Evolutionary conservation across 2,797 vertebrate genomes (phyloP).

Genomic region (Mus caroli): DNA sequence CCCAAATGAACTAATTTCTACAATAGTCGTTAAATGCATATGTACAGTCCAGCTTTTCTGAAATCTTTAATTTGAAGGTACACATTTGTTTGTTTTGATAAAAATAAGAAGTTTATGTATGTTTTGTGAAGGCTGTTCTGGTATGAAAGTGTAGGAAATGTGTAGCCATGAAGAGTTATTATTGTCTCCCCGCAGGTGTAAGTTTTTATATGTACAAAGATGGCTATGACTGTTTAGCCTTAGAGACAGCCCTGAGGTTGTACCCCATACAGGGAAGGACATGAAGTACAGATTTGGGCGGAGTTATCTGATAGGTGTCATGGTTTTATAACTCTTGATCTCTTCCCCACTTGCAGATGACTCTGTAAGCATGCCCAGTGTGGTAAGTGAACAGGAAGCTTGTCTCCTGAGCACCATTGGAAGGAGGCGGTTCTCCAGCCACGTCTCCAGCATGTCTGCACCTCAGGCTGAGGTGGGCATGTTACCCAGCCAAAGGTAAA

Average conservation of each 20-base stretch:
- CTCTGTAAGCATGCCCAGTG: slow-evolving; percentile 98
- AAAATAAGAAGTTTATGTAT: slow-evolving; percentile 33
- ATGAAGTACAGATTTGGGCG: neutral
- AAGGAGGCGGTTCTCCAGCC: slow-evolving; percentile 97
- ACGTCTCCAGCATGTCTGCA: slow-evolving; percentile 93
- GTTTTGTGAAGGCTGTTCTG: slow-evolving; percentile 31
- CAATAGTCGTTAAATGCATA: neutral
- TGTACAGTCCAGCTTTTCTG: slow-evolving; percentile 17
- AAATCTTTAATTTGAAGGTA: neutral
- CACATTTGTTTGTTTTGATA: neutral
- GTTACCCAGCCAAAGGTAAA: slow-evolving; percentile 99
- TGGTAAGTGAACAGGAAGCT: slow-evolving; percentile 99
- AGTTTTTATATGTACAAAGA: neutral
- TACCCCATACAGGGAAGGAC: neutral
- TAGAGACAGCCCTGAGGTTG: neutral
- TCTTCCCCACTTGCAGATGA: slow-evolving; percentile 91
- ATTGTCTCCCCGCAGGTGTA: neutral
- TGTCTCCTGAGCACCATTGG: slow-evolving; percentile 94
- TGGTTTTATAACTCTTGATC: neutral
- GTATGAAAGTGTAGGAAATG: neutral
- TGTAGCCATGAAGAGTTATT: neutral
- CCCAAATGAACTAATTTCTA: neutral
- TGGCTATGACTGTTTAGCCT: neutral
- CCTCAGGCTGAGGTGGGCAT: slow-evolving; percentile 94
- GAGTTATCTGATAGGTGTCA: neutral